Conservation (phyloP, 2,888 invertebrate genomes). For the Bellardia bayeri region DNA sequence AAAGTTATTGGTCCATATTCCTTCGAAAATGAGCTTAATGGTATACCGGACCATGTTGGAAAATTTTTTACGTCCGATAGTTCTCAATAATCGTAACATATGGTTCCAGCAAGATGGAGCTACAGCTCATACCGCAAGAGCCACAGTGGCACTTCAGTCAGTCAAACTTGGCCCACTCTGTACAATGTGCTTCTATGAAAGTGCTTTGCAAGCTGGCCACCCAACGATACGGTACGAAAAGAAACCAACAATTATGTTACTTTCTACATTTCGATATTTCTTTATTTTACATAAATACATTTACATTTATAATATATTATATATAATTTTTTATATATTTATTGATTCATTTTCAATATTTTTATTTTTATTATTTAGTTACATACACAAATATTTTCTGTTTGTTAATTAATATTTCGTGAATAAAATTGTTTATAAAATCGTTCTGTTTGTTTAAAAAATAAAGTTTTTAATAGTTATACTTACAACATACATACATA, state of each 20-base stretch:
- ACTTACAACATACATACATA: constrained; percentile 48
- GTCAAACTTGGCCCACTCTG: no score
- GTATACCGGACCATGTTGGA: no score
- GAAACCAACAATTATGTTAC: constrained; percentile 38
- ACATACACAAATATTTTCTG: constrained; percentile 36
- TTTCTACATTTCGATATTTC: constrained; percentile 61
- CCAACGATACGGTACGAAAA: neutral
- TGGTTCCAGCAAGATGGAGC: no score
- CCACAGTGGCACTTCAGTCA: no score
- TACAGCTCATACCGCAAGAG: no score
- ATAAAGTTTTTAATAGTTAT: constrained; percentile 45
- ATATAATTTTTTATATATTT: constrained; percentile 6
- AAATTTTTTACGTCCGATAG: no score
- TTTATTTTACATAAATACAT: constrained; percentile 70
- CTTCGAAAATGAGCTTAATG: no score
- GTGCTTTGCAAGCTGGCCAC: neutral
- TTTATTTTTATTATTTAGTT: neutral
- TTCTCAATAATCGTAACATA: no score
- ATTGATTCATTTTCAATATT: constrained; percentile 1
- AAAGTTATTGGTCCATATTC: no score
- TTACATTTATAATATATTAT: constrained; percentile 42
- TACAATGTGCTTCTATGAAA: neutral
- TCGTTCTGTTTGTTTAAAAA: constrained; percentile 39
- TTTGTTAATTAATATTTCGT: constrained; percentile 7
- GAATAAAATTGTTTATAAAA: constrained; percentile 61